Evolutionary conservation across 1,140 invertebrate species (phyloP).

Genomic region (Caenorhabditis latens): DNA sequence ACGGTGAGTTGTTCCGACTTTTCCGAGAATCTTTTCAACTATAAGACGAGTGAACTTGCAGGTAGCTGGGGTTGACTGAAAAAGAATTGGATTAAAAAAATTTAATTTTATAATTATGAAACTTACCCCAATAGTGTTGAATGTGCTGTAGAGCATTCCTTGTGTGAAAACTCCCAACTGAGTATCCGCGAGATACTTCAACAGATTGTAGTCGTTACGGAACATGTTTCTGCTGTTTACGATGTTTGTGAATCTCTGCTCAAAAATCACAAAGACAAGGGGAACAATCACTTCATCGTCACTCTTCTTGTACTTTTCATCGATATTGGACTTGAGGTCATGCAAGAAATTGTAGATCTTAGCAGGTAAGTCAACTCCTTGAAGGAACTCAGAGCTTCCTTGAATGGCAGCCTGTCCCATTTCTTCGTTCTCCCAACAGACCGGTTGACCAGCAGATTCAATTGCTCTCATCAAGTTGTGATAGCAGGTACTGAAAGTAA

Average conservation of each 20-base stretch:
- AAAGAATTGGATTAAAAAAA: no score
- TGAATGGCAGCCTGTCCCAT: neutral
- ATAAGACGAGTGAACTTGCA: neutral
- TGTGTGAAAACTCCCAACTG: no score
- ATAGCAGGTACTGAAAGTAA: neutral
- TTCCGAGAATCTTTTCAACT: slow-evolving; percentile 44
- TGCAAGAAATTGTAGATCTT: no score
- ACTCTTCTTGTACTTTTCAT: neutral
- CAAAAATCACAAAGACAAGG: no score
- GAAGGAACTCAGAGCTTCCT: neutral
- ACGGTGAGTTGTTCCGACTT: slow-evolving; percentile 46
- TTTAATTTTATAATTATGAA: no score
- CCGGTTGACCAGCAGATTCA: neutral
- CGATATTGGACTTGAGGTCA: no score
- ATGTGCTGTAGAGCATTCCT: no score
- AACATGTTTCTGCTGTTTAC: neutral
- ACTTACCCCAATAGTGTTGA: no score
- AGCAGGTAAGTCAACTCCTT: neutral
- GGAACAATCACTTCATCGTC: neutral
- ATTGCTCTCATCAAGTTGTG: neutral
- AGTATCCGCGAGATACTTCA: no score
- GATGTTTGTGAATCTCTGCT: neutral
- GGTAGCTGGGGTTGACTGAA: neutral
- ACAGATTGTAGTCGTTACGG: neutral
- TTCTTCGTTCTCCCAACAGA: neutral